Evolutionary conservation across 2,888 invertebrate species (phyloP).

Genomic region (Andrena chrysosceles): DNA sequence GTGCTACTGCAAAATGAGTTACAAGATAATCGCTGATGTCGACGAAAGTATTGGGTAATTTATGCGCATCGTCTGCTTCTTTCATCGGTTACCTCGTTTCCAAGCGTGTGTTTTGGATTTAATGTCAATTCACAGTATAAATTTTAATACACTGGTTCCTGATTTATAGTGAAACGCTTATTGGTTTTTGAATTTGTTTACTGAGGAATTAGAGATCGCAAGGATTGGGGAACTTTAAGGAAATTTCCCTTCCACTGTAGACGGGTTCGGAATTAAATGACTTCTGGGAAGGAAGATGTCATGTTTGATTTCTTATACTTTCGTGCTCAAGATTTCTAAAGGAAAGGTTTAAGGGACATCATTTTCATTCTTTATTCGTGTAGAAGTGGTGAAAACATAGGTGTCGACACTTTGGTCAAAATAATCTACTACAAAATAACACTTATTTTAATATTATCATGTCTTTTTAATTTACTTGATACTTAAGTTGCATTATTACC

Average conservation of each 20-base stretch:
- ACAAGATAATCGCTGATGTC: background rate
- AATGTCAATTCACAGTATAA: background rate
- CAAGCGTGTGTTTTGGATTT: background rate
- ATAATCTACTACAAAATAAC: background rate
- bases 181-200: background rate
- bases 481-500: background rate
- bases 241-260: no score
- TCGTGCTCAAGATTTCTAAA: no score
- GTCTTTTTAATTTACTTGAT: background rate
- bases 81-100: background rate
- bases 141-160: background rate
- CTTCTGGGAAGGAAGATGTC: no score
- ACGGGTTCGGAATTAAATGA: no score
- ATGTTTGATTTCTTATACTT: no score
- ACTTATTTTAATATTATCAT: no score
- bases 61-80: conserved; percentile 17
- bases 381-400: no score
- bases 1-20: background rate
- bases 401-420: no score
- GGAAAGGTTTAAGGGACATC: no score
- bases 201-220: background rate
- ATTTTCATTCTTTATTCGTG: no score
- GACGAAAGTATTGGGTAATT: conserved; percentile 31
- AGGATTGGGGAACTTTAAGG: no score
- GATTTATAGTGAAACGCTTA: background rate